Base-by-base conservation (phyloP, 2,888 invertebrate genomes). In the Schrankia costaestrigalis region DNA sequence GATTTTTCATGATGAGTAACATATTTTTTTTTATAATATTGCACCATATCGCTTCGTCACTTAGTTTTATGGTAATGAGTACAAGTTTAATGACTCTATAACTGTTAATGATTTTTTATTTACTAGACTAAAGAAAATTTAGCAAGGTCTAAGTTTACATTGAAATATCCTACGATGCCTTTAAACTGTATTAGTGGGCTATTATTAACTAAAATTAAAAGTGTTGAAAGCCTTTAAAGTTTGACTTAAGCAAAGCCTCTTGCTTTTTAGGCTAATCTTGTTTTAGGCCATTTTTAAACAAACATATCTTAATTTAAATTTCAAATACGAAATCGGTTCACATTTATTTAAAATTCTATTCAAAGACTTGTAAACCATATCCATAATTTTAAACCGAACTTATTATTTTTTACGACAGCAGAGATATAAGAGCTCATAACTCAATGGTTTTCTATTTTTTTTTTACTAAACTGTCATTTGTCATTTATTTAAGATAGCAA, bases 1-100 rank as follows among this genome's bases (percentile, higher is more conserved):
- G 51, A 53, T 59, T 61, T 63, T 68, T 56, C 51, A n/a, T n/a
- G 56, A 62, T 78, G 78, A 79, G 64, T 76, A 78, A 76, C 55
- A 37, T 23, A 25, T 56, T 58, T 66, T 68, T 63, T 69, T 56
- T 57, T 35, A 46, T 44, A 50, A 41, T 56, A 59, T 71, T 71
- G 63, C 71, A 65, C 65, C 64, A 65, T 46, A 41, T 35, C 35
- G 40, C 46, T 34, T 46, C 36, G 53, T 55, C 42, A 44, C 36
- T 27, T 18, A 39, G 26, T 34, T 27, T 24, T 22, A 51, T 37
- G 38, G 44, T 57, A 53, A 56, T 56, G 62, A 67, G 42, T 63
- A 67, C 44, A 41, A 46, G 67, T 67, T 63, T 67, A 63, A 54
- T 56, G 60, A 58, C 61, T 50, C 34, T 24, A 28, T 31, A 37